Conservation (phyloP, 2,113 vertebrate species). For the Pangasianodon gigas region DNA sequence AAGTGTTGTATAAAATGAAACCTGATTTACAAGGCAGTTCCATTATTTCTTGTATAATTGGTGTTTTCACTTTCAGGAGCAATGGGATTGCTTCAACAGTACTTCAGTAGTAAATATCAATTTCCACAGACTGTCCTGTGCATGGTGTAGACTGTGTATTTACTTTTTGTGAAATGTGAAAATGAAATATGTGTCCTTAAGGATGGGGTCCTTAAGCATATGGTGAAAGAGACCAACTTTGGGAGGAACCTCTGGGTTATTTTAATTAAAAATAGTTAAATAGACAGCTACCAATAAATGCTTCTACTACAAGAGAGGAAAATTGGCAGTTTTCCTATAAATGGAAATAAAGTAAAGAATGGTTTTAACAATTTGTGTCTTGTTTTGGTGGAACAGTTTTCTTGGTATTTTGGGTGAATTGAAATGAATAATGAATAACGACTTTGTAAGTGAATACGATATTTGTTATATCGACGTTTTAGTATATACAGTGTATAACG, state of each 20-base stretch:
- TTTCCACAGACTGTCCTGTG: not conserved
- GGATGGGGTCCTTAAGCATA: not conserved
- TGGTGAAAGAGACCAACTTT: not conserved
- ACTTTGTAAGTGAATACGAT: not conserved
- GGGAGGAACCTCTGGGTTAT: not conserved
- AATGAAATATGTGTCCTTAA: not conserved
- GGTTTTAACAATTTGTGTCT: not conserved
- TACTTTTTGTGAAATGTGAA: not conserved
- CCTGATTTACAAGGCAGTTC: not conserved
- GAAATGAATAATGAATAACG: not conserved
- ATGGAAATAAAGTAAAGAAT: not conserved
- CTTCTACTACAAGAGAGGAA: not conserved
- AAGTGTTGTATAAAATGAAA: not conserved
- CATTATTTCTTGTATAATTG: not conserved
- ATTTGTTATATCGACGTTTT: not conserved
- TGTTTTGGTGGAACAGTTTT: not conserved
- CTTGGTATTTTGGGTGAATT: not conserved
- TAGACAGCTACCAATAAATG: not conserved
- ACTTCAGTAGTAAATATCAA: not conserved
- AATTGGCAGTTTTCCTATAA: not conserved
- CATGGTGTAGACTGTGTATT: not conserved
- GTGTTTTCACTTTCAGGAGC: not conserved
- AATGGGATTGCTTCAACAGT: not conserved
- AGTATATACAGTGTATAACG: not conserved
- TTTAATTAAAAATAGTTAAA: not conserved